Base-by-base conservation (phyloP, 2,113 vertebrate genomes). In the Melanotaenia duboulayi region DNA sequence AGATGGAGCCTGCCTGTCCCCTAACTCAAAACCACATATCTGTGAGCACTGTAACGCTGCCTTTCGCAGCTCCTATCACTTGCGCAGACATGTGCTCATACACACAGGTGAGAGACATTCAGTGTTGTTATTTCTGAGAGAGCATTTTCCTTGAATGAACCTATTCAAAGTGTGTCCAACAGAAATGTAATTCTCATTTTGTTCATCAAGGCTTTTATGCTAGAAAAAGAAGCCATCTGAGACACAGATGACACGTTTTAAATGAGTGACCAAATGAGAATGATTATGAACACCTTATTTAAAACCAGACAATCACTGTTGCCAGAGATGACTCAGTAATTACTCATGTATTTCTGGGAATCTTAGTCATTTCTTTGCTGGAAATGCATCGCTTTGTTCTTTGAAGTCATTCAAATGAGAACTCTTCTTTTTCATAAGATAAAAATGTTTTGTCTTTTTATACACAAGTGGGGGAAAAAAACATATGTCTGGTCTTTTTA, bases 1-100 rank as follows among this genome's bases (percentile, higher is more conserved):
- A 55, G 97, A 98, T 63, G 95, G 95, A 80, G 93, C 95, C 55
- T 87, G 94, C 6, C 90, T 96, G 51, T 98, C 96, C 89, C 96
- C 97, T 57, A 98, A 93, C 86, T 97, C 97, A 79, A 99, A 99
- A 93, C 97, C 97, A 87, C 98, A 99, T 80, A 96, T 99, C 91
- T 99, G 98, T 76, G 97, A 99, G 82, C 97, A 99, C 94, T 99
- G 98, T 90, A 98, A 93, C 17, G 97, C 98, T 71, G 97, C 98
- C 85, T 99, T 99, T 89, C 93, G 97, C 79, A 99, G 97, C 92
- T 99, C 97, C 91, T 99, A 99, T 64, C 98, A 99, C 91, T 94
- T 99, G 87, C 97, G 97, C 85, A 94, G 98, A 63, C 98, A 99
- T 3, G 97, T 99, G 87, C 97, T 99, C 81, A 99, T 99, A 78